phyloP scores from a whole-genome alignment of 2,797 vertebrate species.

The Danio jaintianensis region DNA sequence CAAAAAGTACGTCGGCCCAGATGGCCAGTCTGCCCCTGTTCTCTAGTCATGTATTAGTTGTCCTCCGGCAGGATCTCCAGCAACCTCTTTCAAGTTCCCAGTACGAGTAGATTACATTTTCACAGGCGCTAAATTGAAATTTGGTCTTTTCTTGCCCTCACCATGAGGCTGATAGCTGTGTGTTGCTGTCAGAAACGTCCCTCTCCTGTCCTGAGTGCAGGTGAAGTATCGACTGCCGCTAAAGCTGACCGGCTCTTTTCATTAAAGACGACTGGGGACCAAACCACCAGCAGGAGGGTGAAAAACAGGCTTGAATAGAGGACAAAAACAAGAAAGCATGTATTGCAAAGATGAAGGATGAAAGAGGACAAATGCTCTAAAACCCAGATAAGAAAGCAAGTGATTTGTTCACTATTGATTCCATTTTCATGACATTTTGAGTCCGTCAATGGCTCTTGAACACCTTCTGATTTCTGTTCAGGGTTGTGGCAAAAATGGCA shows the following conservation, averaged over 20 bases:
- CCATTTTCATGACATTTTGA: neutral
- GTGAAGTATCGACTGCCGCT: slow-evolving; percentile 26
- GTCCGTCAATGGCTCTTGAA: neutral
- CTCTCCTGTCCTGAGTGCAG: neutral
- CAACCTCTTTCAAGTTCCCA: slow-evolving; percentile 36
- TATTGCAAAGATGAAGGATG: neutral
- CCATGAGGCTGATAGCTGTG: neutral
- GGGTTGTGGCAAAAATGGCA: no score
- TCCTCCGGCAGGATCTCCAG: neutral
- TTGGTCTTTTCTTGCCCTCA: slow-evolving; percentile 35
- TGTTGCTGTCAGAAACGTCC: neutral
- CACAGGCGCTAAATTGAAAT: slow-evolving; percentile 46
- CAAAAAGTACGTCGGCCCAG: no score
- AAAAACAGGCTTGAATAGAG: slow-evolving; percentile 18
- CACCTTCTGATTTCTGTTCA: neutral
- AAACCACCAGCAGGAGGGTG: neutral
- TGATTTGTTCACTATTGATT: neutral
- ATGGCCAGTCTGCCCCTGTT: no score
- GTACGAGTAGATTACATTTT: slow-evolving; percentile 52
- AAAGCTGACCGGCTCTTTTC: slow-evolving; percentile 10
- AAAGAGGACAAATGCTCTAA: neutral
- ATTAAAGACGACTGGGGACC: slow-evolving; percentile 4
- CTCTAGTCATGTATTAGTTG: neutral
- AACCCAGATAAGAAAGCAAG: neutral
- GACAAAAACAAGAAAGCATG: slow-evolving; percentile 24